phyloP scores from a whole-genome alignment of 1,140 invertebrate genomes.

The Neotoxoptera formosana region DNA sequence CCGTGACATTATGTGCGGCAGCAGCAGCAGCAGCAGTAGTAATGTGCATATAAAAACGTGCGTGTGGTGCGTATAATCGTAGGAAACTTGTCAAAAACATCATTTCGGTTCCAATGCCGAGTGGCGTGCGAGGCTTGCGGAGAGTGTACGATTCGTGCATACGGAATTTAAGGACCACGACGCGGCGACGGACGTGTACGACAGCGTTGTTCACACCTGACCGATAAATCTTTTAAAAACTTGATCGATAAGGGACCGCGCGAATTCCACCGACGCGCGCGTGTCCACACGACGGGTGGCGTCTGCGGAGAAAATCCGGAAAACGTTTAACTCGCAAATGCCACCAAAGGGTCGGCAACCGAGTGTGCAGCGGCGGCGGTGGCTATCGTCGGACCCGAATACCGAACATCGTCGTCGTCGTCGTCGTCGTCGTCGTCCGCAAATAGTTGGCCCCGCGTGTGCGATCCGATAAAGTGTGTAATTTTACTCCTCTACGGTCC shows the following conservation, averaged over 20 bases:
- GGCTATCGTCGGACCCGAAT: not conserved
- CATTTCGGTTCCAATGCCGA: not conserved
- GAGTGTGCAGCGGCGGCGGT: too few species aligned
- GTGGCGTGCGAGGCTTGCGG: not conserved
- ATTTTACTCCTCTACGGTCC: not conserved
- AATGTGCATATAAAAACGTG: not conserved
- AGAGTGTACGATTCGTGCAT: not conserved
- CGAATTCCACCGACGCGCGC: not conserved
- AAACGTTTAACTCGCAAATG: constrained; percentile 27
- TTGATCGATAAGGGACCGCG: not conserved
- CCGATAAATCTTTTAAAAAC: constrained; percentile 7
- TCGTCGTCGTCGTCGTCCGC: not conserved
- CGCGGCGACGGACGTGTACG: not conserved
- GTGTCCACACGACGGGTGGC: too few species aligned
- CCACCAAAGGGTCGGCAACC: not conserved
- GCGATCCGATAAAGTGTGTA: not conserved
- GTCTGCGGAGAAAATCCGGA: not conserved
- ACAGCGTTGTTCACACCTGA: not conserved
- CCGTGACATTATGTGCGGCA: too few species aligned
- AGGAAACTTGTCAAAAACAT: constrained; percentile 30
- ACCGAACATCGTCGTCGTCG: not conserved
- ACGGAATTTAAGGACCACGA: not conserved
- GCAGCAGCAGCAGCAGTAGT: too few species aligned
- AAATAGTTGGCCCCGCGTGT: not conserved
- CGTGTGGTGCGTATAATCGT: too few species aligned